Conservation (phyloP, 2,113 vertebrate species). For the Meleagris gallopavo region DNA sequence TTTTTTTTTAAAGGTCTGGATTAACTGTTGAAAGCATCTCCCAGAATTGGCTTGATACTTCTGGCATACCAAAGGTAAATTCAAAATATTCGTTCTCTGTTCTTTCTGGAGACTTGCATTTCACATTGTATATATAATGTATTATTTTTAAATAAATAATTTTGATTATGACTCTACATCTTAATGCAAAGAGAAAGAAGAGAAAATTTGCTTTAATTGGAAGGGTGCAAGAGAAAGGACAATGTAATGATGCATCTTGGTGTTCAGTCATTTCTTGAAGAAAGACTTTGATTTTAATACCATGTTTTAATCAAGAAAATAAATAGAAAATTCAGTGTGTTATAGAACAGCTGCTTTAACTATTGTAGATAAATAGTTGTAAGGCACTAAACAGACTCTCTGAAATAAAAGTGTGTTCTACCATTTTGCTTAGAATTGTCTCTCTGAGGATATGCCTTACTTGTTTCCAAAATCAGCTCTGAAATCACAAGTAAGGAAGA, state of each 20-base stretch:
- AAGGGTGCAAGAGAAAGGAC: neutral
- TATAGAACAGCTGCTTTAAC: neutral
- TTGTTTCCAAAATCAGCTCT: neutral
- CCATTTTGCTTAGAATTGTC: neutral
- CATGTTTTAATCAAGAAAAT: neutral
- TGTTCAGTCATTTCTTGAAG: neutral
- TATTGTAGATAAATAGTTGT: neutral
- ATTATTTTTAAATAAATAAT: conserved; percentile 9
- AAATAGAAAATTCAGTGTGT: neutral
- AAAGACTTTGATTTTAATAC: neutral
- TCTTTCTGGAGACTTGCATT: conserved; percentile 9
- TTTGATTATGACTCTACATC: neutral
- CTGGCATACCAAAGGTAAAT: conserved; percentile 92
- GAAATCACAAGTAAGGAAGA: neutral
- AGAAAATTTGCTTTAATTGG: neutral
- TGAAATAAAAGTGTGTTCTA: neutral
- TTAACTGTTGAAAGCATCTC: conserved; percentile 87
- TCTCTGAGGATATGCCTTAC: neutral
- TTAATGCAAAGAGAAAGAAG: neutral
- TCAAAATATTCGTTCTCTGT: neutral
- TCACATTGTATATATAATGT: neutral
- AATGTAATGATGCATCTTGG: neutral
- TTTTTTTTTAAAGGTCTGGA: conserved; percentile 82
- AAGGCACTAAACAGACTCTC: neutral
- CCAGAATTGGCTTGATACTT: conserved; percentile 90